Evolutionary conservation across 2,888 invertebrate genomes (phyloP).

Genomic region (Myopa testacea): DNA sequence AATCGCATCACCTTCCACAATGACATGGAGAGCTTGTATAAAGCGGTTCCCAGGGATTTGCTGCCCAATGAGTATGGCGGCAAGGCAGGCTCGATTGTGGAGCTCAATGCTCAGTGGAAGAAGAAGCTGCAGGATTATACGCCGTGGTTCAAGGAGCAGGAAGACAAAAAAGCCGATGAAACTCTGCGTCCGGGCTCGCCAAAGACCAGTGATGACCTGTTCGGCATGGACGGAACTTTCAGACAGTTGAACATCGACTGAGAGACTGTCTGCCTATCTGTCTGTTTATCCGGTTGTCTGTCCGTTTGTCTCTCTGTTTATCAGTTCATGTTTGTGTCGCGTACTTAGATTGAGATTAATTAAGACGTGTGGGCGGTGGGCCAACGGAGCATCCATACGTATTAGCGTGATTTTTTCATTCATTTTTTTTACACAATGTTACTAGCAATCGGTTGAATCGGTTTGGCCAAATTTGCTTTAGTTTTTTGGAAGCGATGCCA

Average conservation of each 20-base stretch:
- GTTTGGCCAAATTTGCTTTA: too few relatives aligned
- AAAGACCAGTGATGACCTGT: constrained; percentile 86
- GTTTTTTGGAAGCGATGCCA: too few relatives aligned
- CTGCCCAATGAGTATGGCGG: constrained; percentile 88
- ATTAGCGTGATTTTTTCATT: too few relatives aligned
- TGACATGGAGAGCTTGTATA: constrained; percentile 79
- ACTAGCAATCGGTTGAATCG: too few relatives aligned
- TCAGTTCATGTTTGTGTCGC: neutral
- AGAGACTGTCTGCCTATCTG: constrained; percentile 22
- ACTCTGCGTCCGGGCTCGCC: constrained; percentile 85
- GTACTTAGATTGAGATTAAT: constrained; percentile 15
- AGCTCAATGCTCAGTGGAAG: constrained; percentile 82
- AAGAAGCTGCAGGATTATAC: constrained; percentile 81
- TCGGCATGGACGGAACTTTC: constrained; percentile 91
- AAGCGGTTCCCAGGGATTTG: constrained; percentile 82
- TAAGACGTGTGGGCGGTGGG: neutral
- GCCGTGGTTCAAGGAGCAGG: constrained; percentile 85
- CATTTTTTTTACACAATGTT: too few relatives aligned
- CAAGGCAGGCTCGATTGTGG: constrained; percentile 78
- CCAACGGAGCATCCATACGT: too few relatives aligned
- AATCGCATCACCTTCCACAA: constrained; percentile 85
- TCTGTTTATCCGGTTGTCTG: neutral
- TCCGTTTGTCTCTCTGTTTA: neutral
- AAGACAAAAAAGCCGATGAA: constrained; percentile 82
- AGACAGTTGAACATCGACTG: constrained; percentile 86